A percentile compares a stretch with the other conserved stretches of the same genome.
Evolutionary conservation across 2,888 invertebrate species (phyloP).

Genomic region (Strigamia maritima): DNA sequence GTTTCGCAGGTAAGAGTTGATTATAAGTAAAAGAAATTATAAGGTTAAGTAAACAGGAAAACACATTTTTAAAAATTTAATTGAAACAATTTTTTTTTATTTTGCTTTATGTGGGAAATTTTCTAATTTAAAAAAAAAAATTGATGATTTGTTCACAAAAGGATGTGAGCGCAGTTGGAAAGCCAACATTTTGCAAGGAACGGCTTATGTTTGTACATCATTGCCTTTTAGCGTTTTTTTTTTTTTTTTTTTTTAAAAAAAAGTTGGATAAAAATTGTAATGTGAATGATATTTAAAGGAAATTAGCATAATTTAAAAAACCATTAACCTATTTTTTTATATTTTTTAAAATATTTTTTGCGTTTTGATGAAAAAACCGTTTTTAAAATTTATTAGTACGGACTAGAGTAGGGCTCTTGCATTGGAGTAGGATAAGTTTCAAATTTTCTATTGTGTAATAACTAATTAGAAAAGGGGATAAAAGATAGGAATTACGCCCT

Average conservation of each 20-base stretch:
- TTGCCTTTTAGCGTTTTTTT: not conserved
- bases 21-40: not conserved
- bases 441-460: not conserved
- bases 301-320: not conserved
- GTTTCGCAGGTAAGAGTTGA: slow-evolving; percentile 7
- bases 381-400: no score
- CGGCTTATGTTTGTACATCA: not conserved
- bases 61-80: not conserved
- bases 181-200: not conserved
- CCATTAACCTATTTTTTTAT: not conserved
- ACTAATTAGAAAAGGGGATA: not conserved
- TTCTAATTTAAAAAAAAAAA: not conserved
- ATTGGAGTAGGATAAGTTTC: not conserved
- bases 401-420: not conserved
- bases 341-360: not conserved
- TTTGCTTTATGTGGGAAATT: not conserved
- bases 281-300: not conserved
- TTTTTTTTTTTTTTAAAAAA: not conserved
- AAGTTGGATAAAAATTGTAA: not conserved
- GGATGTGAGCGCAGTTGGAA: not conserved
- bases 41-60: not conserved
- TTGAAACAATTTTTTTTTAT: not conserved
- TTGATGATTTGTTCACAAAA: not conserved
- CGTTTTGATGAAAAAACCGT: no score
- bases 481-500: not conserved